phyloP scores from a whole-genome alignment of 2,888 invertebrate species.

The Amiota communis region DNA sequence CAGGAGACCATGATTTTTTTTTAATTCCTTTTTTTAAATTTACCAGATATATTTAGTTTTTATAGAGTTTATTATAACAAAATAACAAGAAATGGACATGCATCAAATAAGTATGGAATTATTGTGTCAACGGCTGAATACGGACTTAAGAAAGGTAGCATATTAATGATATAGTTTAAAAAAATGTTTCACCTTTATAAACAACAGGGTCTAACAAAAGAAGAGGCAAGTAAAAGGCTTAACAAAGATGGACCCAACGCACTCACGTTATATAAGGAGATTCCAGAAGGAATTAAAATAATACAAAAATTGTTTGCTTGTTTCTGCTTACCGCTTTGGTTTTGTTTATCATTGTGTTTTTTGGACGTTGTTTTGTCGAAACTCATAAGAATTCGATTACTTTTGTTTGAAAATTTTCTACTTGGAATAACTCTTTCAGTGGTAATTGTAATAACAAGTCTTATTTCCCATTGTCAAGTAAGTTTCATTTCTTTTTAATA shows the following conservation, averaged over 20 bases:
- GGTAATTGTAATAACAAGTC: background rate
- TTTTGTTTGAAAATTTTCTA: background rate
- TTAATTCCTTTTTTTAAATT: too few species aligned
- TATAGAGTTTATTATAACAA: background rate
- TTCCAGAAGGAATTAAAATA: constrained; percentile 98
- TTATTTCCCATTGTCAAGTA: background rate
- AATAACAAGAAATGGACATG: constrained; percentile 40
- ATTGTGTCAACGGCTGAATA: constrained; percentile 91
- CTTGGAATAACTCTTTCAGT: background rate
- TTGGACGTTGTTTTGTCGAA: too few species aligned
- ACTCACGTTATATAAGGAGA: constrained; percentile 94
- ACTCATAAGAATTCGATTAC: background rate
- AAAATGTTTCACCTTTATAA: background rate
- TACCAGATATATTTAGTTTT: too few species aligned
- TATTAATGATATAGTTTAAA: constrained; percentile 9
- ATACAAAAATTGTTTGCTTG: constrained; percentile 98
- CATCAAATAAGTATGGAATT: constrained; percentile 86
- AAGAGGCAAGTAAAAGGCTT: constrained; percentile 93
- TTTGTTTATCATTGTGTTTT: too few species aligned
- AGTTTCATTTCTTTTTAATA: background rate
- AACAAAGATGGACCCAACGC: constrained; percentile 96
- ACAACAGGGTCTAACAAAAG: constrained; percentile 88
- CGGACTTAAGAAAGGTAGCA: constrained; percentile 84
- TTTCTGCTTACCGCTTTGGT: constrained; percentile 74
- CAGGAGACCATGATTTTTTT: too few species aligned